Evolutionary conservation across 2,888 invertebrate genomes (phyloP).

Genomic region (Caradrina clavipalpis): DNA sequence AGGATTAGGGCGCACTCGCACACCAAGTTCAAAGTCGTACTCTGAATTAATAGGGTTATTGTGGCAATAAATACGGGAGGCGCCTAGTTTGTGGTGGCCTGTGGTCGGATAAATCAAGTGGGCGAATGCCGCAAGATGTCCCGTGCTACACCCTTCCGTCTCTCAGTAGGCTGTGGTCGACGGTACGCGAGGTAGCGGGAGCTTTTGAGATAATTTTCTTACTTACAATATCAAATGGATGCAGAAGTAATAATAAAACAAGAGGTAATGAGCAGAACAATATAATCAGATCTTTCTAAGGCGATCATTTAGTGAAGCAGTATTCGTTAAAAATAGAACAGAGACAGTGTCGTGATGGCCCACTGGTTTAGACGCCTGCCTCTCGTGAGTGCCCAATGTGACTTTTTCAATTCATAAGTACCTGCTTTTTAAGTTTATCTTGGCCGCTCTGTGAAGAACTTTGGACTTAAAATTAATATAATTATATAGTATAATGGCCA

Average conservation of each 20-base stretch:
- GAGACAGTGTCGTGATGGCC: too few species aligned
- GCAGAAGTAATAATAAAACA: background rate
- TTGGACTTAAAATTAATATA: too few species aligned
- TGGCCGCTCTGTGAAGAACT: too few species aligned
- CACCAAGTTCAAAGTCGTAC: slow-evolving; percentile 83
- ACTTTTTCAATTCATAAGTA: too few species aligned
- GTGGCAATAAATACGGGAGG: slow-evolving; percentile 89
- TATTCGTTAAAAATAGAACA: too few species aligned
- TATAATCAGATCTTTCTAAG: background rate
- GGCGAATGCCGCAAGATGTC: slow-evolving; percentile 84
- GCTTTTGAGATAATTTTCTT: background rate
- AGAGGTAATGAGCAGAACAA: background rate
- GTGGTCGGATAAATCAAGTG: slow-evolving; percentile 88
- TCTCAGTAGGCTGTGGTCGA: slow-evolving; percentile 41
- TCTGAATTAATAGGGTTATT: slow-evolving; percentile 90
- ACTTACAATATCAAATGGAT: background rate
- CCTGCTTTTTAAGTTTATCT: too few species aligned
- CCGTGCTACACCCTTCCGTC: slow-evolving; percentile 71
- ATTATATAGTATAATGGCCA: too few species aligned
- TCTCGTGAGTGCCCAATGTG: too few species aligned
- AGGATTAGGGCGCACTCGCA: slow-evolving; percentile 73
- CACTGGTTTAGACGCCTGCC: too few species aligned
- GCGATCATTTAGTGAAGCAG: too few species aligned
- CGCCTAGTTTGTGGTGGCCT: slow-evolving; percentile 85
- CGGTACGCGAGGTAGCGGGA: slow-evolving; percentile 26